Evolutionary conservation across 2,113 vertebrate species (phyloP), one percentile per base, ranked within the genome.

Genomic region (Seriola aureovittata): DNA sequence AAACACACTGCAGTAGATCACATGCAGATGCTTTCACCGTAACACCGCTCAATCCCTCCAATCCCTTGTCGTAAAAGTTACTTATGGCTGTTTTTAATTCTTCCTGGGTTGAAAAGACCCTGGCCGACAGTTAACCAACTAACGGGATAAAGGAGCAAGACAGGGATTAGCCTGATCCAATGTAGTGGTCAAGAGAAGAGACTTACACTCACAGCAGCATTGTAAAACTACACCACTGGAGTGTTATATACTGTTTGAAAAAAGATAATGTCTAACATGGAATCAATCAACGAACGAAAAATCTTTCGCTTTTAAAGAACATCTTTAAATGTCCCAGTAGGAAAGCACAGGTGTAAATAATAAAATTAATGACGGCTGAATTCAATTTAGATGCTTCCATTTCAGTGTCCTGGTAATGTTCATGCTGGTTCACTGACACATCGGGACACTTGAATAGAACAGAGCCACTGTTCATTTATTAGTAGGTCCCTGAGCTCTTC

Each of bases 11-110:
- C 82, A 75, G 84, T 88, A 86, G 71, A 93, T 92, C 86, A 89
- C 78, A 86, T 85, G 82, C 89, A 82, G 72, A 89, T 85, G 40
- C 64, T 19, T 74, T 83, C 5, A 62, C 72, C 16, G 11, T 70
- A 75, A 75, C 59, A 62, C 72, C 7, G 1, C 73, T 84, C 55
- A 9, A 82, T 85, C 76, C 89, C 68, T 59, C 21, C 9, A 88
- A 89, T 90, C 84, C 88, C 78, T 16, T 55, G 7, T 93, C 86
- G 58, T 95, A 94, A 95, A 95, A 90, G 81, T 93, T 95, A 90
- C 87, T 92, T 92, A 93, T 89, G 84, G 85, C 81, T 60, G 73
- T 84, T 92, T 91, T 91, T 89, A 88, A 90, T 91, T 92, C 81
- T 58, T 76, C 54, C 46, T 16, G 25, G 66, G 69, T 63, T 87